Evolutionary conservation across 2,888 invertebrate species (phyloP).

Genomic region (Drosophila bunnanda): DNA sequence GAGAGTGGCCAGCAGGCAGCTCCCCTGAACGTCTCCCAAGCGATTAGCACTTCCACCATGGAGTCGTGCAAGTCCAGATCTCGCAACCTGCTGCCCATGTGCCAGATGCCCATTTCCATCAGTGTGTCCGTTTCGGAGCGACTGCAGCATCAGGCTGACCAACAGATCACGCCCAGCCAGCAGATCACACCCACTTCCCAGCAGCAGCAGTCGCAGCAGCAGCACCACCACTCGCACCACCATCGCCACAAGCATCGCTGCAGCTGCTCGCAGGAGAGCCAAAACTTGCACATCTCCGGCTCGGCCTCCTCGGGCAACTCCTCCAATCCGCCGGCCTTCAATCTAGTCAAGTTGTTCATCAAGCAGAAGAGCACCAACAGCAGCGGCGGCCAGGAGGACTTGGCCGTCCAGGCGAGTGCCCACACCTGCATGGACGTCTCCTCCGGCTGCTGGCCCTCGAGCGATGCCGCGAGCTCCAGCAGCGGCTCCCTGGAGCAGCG

Average conservation of each 20-base stretch:
- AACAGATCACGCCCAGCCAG: slow-evolving; percentile 44
- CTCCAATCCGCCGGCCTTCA: slow-evolving; percentile 90
- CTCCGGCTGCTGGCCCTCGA: slow-evolving; percentile 91
- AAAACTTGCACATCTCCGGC: slow-evolving; percentile 80
- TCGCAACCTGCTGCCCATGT: slow-evolving; percentile 84
- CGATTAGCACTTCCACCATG: slow-evolving; percentile 90
- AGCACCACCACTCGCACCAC: slow-evolving; percentile 57
- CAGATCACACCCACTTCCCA: slow-evolving; percentile 52
- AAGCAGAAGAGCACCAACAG: slow-evolving; percentile 91
- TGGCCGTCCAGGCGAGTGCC: slow-evolving; percentile 69
- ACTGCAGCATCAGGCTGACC: slow-evolving; percentile 61
- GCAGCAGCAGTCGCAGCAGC: slow-evolving; percentile 56
- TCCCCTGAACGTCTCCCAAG: slow-evolving; percentile 85
- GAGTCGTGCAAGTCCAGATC: slow-evolving; percentile 82
- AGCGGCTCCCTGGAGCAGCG: slow-evolving; percentile 84
- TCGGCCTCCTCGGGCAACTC: slow-evolving; percentile 84
- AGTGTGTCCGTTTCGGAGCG: slow-evolving; percentile 79
- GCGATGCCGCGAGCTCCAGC: slow-evolving; percentile 83
- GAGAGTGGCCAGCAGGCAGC: slow-evolving; percentile 51
- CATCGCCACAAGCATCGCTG: slow-evolving; percentile 76
- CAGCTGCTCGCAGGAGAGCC: slow-evolving; percentile 72
- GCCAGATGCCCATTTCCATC: slow-evolving; percentile 84
- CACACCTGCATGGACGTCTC: slow-evolving; percentile 90
- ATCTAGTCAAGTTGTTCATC: slow-evolving; percentile 94
- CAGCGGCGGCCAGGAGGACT: slow-evolving; percentile 87